Base-by-base conservation (phyloP, 2,797 vertebrate genomes). In the Poecilia picta region DNA sequence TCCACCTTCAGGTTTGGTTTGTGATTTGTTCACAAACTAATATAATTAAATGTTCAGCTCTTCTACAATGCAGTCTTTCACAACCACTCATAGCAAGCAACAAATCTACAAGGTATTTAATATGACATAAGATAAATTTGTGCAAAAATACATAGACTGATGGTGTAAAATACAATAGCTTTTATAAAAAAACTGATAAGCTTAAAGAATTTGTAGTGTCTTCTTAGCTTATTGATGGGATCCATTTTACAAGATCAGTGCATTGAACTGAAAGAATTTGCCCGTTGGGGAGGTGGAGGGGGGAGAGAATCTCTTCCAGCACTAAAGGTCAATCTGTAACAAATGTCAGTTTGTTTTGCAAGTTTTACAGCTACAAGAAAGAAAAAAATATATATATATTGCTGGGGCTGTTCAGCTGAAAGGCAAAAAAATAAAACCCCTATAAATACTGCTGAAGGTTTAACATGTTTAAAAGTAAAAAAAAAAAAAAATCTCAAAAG, bases 21-120 rank as follows among this genome's bases (percentile, higher is more conserved):
- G 41, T 2, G 20, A 25, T 39, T 68, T 39, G 36, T 68, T 68
- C 12, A 66, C 8, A 39, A 25, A 68, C 10, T 11, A 41, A 43
- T 25, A 43, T 15, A 70, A n/a, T 13, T 43, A 4, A 70, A 70
- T n/a, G 12, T 43, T 70, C 36, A 25, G 10, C 11, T 70, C 39
- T 43, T 41, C 39, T 43, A 15, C 39, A 70, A 70, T n/a, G 23
- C 39, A 43, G 20, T 68, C 33, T 25, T 68, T 41, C 13, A 70
- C 20, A 71, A 71, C 5, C 39, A 71, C 68, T 71, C 41, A 62
- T 16, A 20, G 36, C 36, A 41, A n/a, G 5, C 11, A 11, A 25
- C 64, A n/a, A 45, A 86, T 75, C 7, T 55, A 59, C 78, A 78
- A 72, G 15, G 78, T 72, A 82, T 93, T 86, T 93, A 92, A 92